phyloP scores from a whole-genome alignment of 2,888 invertebrate species.

The Sepioteuthis lessoniana region DNA sequence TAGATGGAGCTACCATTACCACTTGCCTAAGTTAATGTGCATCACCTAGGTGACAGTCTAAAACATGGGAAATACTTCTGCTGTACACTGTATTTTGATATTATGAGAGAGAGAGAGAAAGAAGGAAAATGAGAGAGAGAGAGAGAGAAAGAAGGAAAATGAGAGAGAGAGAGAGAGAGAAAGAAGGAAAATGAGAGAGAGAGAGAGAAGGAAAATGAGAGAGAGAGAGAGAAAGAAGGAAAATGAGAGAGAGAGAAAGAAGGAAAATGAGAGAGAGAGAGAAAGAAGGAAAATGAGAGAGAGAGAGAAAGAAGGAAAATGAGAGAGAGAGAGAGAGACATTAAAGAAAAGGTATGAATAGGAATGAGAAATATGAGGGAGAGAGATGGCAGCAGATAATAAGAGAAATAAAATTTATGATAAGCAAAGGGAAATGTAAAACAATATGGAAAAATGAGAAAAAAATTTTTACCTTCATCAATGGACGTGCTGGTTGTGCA shows the following conservation, averaged over 20 bases:
- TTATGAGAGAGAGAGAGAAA: no score
- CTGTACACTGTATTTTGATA: accelerated
- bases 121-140: no score
- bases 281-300: not conserved
- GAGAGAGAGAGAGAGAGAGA: not conserved
- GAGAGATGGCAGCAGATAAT: no score
- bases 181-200: not conserved
- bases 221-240: not conserved
- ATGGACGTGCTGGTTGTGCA: slow-evolving; percentile 88
- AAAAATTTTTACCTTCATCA: slow-evolving; percentile 81
- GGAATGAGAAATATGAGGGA: no score
- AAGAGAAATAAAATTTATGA: not conserved
- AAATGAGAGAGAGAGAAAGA: not conserved
- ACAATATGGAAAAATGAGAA: no score
- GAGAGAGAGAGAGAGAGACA: no score
- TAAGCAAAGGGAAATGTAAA: not conserved
- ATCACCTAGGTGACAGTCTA: no score
- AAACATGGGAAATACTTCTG: no score
- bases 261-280: not conserved
- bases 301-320: not conserved
- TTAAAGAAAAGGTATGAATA: no score
- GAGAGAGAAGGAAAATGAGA: not conserved
- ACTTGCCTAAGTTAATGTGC: no score
- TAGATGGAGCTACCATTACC: no score
- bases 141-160: no score